These are phyloP conservation scores for Nasonia longicornis DNA, from an alignment of 1,140 invertebrate genomes.

Conservation along the genomic window DNA sequence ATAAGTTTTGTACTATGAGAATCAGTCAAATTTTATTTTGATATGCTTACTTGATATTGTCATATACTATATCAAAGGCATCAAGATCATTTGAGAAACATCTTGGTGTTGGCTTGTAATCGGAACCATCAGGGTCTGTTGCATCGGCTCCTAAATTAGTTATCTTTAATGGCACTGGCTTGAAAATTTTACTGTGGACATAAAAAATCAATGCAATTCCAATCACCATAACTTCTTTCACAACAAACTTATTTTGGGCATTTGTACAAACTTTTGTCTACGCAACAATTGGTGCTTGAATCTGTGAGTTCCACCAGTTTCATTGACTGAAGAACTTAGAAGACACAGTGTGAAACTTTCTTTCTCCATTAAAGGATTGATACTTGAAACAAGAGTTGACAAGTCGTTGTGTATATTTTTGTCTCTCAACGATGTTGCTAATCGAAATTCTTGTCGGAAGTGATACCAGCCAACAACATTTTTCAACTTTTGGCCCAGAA, in stretches of 20 bases:
- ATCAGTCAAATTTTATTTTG: background rate
- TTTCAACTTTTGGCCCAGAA: conserved; percentile 68
- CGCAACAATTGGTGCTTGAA: conserved; percentile 69
- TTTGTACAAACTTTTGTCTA: conserved; percentile 15
- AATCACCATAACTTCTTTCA: background rate
- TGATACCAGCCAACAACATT: conserved; percentile 76
- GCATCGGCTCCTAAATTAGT: conserved; percentile 65
- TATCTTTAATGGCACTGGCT: conserved; percentile 63
- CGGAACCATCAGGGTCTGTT: conserved; percentile 57
- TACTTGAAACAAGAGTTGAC: conserved; percentile 66
- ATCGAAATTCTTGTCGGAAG: conserved; percentile 69
- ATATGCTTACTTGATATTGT: conserved; percentile 16
- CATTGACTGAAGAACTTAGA: conserved; percentile 67
- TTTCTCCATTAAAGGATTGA: conserved; percentile 44
- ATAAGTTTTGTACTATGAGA: background rate
- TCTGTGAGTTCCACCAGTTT: conserved; percentile 69
- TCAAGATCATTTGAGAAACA: conserved; percentile 49
- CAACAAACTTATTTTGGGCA: background rate
- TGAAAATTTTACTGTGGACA: conserved; percentile 38
- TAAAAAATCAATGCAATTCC: background rate
- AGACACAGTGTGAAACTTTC: conserved; percentile 70
- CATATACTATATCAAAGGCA: conserved; percentile 45
- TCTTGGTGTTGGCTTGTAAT: conserved; percentile 62
- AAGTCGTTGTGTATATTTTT: conserved; percentile 73
- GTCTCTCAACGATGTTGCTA: conserved; percentile 70